A percentile compares a stretch with the other conserved stretches of the same genome.
Conservation (phyloP, 2,797 vertebrate species). For the Alectoris magna region DNA sequence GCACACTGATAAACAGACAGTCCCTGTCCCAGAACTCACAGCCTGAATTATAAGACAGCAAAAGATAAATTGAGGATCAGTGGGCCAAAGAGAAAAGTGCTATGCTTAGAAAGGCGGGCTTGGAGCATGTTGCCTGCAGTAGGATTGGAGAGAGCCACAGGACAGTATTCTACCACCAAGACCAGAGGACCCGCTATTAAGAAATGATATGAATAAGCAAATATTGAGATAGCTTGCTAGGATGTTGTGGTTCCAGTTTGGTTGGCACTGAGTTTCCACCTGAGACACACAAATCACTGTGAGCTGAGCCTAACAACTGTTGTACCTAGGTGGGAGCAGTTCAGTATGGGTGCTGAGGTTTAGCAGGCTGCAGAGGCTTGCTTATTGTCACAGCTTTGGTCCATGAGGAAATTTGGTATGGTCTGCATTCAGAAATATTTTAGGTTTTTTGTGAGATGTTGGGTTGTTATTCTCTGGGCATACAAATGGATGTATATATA, state of each 20-base stretch:
- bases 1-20: neutral
- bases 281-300: rapidly evolving
- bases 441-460: neutral
- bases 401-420: neutral
- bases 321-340: neutral
- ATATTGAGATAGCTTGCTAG: neutral
- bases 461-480: rapidly evolving
- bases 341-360: neutral
- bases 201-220: neutral
- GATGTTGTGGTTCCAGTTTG: neutral
- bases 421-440: neutral
- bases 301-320: neutral
- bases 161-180: too few species aligned
- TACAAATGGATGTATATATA: rapidly evolving
- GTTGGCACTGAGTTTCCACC: neutral
- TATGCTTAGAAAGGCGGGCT: neutral
- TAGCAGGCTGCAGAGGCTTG: rapidly evolving
- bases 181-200: too few species aligned
- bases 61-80: neutral
- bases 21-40: conserved; percentile 37
- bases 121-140: neutral
- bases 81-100: neutral
- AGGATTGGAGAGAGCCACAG: neutral
- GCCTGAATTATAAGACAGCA: neutral
- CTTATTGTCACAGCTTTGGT: too few species aligned